phyloP scores from a whole-genome alignment of 2,888 invertebrate genomes.

The Elmis aenea region DNA sequence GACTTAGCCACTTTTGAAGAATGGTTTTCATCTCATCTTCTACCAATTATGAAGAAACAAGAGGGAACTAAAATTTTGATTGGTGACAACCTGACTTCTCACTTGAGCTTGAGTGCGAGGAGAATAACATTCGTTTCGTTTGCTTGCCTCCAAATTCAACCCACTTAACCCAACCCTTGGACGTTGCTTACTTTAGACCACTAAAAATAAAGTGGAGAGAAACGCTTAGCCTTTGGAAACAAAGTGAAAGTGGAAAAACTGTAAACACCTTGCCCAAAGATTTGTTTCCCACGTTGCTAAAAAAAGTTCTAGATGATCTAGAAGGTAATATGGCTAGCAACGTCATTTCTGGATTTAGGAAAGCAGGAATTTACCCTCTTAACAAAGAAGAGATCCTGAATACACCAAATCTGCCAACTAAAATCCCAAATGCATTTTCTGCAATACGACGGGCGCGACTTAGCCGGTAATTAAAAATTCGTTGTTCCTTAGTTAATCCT shows the following conservation, averaged over 20 bases:
- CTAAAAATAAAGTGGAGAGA: slow-evolving; percentile 6
- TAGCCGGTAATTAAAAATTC: slow-evolving; percentile 22
- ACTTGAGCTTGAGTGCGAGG: slow-evolving; percentile 23
- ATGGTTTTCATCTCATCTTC: slow-evolving; percentile 19
- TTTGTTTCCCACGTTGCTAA: slow-evolving; percentile 5
- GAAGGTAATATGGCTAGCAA: too few relatives aligned
- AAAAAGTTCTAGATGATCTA: too few relatives aligned
- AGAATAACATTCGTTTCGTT: slow-evolving; percentile 18
- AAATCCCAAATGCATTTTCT: too few relatives aligned
- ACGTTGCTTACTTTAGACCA: slow-evolving; percentile 12
- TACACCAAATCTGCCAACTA: slow-evolving; percentile 20
- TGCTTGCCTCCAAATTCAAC: slow-evolving; percentile 30
- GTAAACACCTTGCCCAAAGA: slow-evolving; percentile 1
- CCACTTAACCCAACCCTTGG: slow-evolving; percentile 30
- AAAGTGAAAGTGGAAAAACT: slow-evolving; percentile 3
- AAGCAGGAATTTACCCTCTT: slow-evolving; percentile 11
- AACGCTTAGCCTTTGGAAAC: slow-evolving; percentile 1
- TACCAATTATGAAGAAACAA: slow-evolving; percentile 25
- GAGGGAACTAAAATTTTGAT: slow-evolving; percentile 30
- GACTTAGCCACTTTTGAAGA: slow-evolving; percentile 19
- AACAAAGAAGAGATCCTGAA: slow-evolving; percentile 12
- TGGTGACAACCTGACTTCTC: slow-evolving; percentile 32
- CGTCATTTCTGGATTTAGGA: slow-evolving; percentile 2
- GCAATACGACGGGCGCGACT: slow-evolving; percentile 19
- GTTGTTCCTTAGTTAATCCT: slow-evolving; percentile 10